Evolutionary conservation across 2,797 vertebrate species (phyloP), one percentile per base, ranked within the genome.

Genomic region (Chloroceryle amazona): DNA sequence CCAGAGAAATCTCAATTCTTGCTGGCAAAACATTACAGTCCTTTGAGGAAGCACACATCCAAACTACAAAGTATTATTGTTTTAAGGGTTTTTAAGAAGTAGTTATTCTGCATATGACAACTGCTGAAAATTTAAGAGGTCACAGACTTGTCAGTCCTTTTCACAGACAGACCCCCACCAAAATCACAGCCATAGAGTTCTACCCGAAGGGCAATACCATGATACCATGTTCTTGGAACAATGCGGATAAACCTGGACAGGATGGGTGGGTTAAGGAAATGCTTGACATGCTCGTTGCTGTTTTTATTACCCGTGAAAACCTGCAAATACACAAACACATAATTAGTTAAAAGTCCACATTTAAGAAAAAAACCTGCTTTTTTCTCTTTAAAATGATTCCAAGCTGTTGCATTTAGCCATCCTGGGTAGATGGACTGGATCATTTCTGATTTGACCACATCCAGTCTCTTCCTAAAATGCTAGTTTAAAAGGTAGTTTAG

Each of bases 101-200:
- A 3, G 10, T 55, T 58, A 35, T 76, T 80, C 47, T 81, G 55
- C 39, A 21, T 4, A 23, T 4, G 54, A 49, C 6, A 2, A 29
- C 3, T 62, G 61, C 42, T 9, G 52, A 68, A 74, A 92, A 28
- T 29, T 78, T 75, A 91, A 79, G 73, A 68, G 39, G 35, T 94
- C 46, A 52, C 82, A 90, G 72, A 28, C 22, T 22, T 5, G 0
- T 71, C 72, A 81, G 66, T 93, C 61, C 66, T 75, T 63, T 85
- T 76, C 10, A 58, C 87, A 63, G 55, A 14, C 57, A 76, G 83
- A 13, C 20, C 89, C 39, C 96, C 97, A 74, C 91, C 93, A 86
- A 98, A 98, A 94, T 99, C 98, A 97, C 99, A 99, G 86, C 99
- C 99, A 70, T 99, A 98, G 52, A 99, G 98, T 73, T 99, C 99